Conservation (phyloP, 2,113 vertebrate species). For the Notarius lentiginosus region DNA sequence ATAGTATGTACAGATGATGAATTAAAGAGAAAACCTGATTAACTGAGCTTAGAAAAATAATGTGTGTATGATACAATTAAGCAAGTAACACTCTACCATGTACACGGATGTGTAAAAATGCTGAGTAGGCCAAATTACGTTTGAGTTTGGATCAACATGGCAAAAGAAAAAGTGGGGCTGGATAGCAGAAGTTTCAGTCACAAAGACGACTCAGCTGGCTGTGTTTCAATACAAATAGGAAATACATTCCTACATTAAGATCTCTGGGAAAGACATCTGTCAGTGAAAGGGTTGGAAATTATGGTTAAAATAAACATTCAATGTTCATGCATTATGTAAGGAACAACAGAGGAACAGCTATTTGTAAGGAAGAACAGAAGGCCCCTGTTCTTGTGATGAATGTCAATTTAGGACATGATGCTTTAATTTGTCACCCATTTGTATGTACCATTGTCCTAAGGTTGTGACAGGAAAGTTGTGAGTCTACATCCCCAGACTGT, state of each 20-base stretch:
- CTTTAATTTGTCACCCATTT: background rate
- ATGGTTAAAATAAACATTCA: background rate
- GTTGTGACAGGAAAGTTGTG: background rate
- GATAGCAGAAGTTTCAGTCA: background rate
- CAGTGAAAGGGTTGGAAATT: background rate
- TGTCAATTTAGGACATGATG: background rate
- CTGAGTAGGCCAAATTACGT: too few species aligned
- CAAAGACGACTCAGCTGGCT: background rate
- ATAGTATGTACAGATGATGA: background rate
- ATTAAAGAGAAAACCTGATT: background rate
- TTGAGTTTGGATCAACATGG: background rate
- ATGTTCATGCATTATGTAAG: background rate
- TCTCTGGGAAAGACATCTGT: background rate
- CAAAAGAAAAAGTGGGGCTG: background rate
- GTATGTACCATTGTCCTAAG: background rate
- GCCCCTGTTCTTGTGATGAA: background rate
- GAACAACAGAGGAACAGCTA: background rate
- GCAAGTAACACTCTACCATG: background rate
- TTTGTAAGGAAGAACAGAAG: too few species aligned
- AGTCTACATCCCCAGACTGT: background rate
- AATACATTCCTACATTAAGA: background rate
- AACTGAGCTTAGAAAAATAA: background rate
- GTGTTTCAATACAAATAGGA: background rate
- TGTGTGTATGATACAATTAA: background rate
- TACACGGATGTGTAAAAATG: background rate